Conservation (phyloP, 2,797 vertebrate genomes). For the Lithobates sylvaticus region DNA sequence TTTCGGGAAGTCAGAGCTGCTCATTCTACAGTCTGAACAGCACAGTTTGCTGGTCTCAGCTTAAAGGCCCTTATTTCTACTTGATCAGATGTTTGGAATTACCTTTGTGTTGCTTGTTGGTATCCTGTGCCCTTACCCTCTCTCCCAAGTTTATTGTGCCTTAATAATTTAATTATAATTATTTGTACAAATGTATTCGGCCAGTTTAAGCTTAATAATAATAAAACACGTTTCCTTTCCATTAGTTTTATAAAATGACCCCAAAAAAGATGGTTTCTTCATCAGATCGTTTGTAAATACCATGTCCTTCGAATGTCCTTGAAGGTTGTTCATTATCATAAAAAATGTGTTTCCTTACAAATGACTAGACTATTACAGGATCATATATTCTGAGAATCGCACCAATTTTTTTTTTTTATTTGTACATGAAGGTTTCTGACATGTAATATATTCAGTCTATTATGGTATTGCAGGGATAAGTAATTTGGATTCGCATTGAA, state of each 20-base stretch:
- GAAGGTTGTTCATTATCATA: slow-evolving; percentile 80
- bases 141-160: too few relatives aligned
- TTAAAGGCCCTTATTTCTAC: too few relatives aligned
- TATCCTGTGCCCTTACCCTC: too few relatives aligned
- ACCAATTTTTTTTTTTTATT: slow-evolving; percentile 73
- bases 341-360: slow-evolving; percentile 74
- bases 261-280: background rate
- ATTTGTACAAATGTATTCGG: background rate
- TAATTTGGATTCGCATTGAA: slow-evolving; percentile 89
- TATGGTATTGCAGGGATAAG: slow-evolving; percentile 96
- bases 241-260: background rate
- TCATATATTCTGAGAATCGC: slow-evolving; percentile 69
- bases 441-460: slow-evolving; percentile 86
- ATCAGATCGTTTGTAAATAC: slow-evolving; percentile 32
- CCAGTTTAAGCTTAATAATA: background rate
- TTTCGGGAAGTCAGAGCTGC: too few relatives aligned
- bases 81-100: too few relatives aligned
- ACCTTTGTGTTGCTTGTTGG: too few relatives aligned
- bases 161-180: too few relatives aligned
- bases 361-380: slow-evolving; percentile 72
- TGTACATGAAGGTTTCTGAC: slow-evolving; percentile 87
- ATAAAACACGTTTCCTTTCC: background rate
- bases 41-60: too few relatives aligned
- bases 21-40: too few relatives aligned
- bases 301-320: slow-evolving; percentile 82